Conservation (phyloP, 2,113 vertebrate genomes). For the Bufo gargarizans region DNA sequence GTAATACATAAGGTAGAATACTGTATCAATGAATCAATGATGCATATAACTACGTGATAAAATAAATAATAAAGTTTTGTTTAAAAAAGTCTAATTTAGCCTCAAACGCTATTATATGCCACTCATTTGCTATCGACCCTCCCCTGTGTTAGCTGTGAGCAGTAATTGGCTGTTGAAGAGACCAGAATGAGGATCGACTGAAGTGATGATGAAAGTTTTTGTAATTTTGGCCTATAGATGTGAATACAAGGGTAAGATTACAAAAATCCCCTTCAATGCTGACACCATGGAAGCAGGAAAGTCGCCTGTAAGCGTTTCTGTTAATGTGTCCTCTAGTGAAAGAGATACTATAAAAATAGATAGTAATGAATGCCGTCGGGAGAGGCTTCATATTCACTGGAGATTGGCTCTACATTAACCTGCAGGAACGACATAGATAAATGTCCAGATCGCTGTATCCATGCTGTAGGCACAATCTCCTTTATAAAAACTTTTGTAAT, state of each 20-base stretch:
- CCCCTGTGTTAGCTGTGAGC: neutral
- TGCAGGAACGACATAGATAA: slow-evolving; percentile 44
- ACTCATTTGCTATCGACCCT: too few species aligned
- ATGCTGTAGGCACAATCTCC: neutral
- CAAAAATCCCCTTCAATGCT: neutral
- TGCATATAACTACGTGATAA: too few species aligned
- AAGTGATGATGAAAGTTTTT: neutral
- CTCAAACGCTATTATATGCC: too few species aligned
- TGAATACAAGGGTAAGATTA: neutral
- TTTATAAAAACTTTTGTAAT: slow-evolving; percentile 40
- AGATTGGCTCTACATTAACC: slow-evolving; percentile 23
- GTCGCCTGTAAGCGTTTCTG: slow-evolving; percentile 5
- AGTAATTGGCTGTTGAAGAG: neutral
- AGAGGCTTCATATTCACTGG: slow-evolving; percentile 19
- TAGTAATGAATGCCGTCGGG: slow-evolving; percentile 43
- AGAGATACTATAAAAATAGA: slow-evolving; percentile 31
- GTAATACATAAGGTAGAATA: too few species aligned
- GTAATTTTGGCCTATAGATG: neutral
- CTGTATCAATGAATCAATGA: too few species aligned
- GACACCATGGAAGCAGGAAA: neutral
- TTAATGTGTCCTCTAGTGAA: slow-evolving; percentile 15
- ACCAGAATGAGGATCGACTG: neutral
- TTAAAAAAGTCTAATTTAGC: too few species aligned
- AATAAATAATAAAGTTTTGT: too few species aligned
- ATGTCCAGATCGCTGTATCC: slow-evolving; percentile 18